Base-by-base conservation (phyloP, 2,113 vertebrate species). In the Castor canadensis region DNA sequence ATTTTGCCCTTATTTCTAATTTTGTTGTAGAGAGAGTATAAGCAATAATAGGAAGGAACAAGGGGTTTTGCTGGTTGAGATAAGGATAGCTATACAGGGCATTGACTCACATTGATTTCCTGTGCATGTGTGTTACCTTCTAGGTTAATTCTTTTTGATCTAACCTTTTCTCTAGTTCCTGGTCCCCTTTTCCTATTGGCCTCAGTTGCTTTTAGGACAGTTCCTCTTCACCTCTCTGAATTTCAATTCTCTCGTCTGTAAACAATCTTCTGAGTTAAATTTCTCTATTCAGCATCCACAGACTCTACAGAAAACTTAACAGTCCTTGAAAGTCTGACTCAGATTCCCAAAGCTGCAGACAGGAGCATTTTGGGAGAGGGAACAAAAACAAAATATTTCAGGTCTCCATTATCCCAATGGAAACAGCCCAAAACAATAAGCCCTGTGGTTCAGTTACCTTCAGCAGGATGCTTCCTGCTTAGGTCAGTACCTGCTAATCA, bases 401-500 rank as follows among this genome's bases (percentile, higher is more conserved):
- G 12, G 52, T 91, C 79, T 97, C 86, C 30, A 77, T 84, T 79
- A 94, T 80, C 40, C 85, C 64, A 87, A 3, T 81, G 88, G 79
- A 96, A 88, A 91, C 4, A 87, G 66, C 91, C 79, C 77, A 38
- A 92, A 92, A 90, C 45, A 91, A 84, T 83, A 69, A 89, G 28
- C 47, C 66, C 58, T 4, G 1, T 32, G 40, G 83, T 64, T 94
- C 52, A 64, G 83, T 73, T 81, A 86, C 64, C 94, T 67, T 58
- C 95, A 91, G 52, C 52, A 94, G 49, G 69, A 66, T 95, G 69
- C 89, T 95, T 93, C 94, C 88, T 93, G 81, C 83, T 95, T 79
- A 80, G 90, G 45, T 94, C 93, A 72, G 40, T 96, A 71, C 86
- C 93, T 95, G 91, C 85, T 94, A 94, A 96, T 96, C 94, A 58